These are phyloP conservation scores for Lepidocolaptes lacrymiger DNA, from an alignment of 2,797 vertebrate genomes.

Conservation along the genomic window DNA sequence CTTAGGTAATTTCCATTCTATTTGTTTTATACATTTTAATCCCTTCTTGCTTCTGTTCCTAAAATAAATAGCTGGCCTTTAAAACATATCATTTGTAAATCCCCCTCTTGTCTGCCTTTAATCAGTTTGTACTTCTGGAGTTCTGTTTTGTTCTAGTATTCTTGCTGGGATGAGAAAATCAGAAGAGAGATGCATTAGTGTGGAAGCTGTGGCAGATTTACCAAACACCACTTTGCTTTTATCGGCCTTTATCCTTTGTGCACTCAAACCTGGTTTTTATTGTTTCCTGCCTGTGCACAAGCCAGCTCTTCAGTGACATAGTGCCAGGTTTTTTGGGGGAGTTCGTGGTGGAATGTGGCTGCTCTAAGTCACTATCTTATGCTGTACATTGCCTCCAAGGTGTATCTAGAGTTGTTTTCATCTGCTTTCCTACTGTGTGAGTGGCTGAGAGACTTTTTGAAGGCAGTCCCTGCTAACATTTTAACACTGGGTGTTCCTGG, in stretches of 20 bases:
- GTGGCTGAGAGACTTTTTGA: background rate
- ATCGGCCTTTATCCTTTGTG: background rate
- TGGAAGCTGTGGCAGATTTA: slow-evolving; percentile 1
- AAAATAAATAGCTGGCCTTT: slow-evolving; percentile 38
- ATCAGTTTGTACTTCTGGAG: slow-evolving; percentile 52
- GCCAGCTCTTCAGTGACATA: background rate
- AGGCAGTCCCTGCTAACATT: background rate
- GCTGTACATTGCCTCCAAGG: background rate
- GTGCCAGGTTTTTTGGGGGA: background rate
- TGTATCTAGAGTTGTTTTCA: background rate
- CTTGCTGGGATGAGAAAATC: slow-evolving; percentile 39
- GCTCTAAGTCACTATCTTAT: background rate
- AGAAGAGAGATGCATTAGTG: slow-evolving; percentile 2
- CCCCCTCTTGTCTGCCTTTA: slow-evolving; percentile 33
- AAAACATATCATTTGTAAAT: slow-evolving; percentile 38
- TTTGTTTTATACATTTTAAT: slow-evolving; percentile 58
- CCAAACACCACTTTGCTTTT: slow-evolving; percentile 8
- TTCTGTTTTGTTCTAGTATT: slow-evolving; percentile 2
- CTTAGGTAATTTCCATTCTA: slow-evolving; percentile 45
- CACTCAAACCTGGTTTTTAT: background rate
- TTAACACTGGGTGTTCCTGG: background rate
- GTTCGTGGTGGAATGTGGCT: background rate
- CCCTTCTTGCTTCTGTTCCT: slow-evolving; percentile 33
- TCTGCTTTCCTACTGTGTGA: background rate
- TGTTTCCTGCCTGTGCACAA: background rate